phyloP scores from a whole-genome alignment of 1,140 invertebrate genomes.

The Monomorium pharaonis region DNA sequence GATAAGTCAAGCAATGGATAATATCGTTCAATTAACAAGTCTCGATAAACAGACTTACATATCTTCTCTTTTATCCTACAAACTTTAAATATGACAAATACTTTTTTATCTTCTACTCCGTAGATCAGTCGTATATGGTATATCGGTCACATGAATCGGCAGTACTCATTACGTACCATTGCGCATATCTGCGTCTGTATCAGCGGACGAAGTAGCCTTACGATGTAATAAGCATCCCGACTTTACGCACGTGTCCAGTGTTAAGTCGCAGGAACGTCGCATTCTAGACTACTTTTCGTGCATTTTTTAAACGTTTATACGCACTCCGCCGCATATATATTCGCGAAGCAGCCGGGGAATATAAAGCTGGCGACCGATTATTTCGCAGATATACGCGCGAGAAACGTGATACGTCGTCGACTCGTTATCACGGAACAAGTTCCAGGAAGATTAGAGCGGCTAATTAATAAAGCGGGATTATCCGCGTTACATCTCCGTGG shows the following conservation, averaged over 20 bases:
- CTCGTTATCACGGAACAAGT: constrained; percentile 70
- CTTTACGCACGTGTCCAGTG: background rate
- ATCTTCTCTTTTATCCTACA: background rate
- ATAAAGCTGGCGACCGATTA: constrained; percentile 52
- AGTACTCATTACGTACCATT: constrained; percentile 21
- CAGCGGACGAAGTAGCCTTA: background rate
- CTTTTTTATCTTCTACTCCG: background rate
- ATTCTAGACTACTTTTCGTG: constrained; percentile 21
- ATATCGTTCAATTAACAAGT: background rate
- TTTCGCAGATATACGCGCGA: constrained; percentile 57
- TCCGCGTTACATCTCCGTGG: constrained; percentile 70
- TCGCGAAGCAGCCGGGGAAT: background rate
- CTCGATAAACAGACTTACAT: background rate
- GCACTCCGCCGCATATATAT: background rate
- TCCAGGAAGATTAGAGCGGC: constrained; percentile 72
- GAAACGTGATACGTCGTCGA: constrained; percentile 63
- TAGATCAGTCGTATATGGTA: background rate
- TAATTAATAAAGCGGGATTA: constrained; percentile 73
- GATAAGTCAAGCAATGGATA: background rate
- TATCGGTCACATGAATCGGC: constrained; percentile 9
- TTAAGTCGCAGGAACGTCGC: constrained; percentile 1
- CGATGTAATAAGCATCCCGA: constrained; percentile 12
- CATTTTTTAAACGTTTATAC: constrained; percentile 7
- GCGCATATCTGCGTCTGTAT: constrained; percentile 12
- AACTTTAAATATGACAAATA: background rate